Conservation (phyloP, 2,888 invertebrate species). For the Oxytorus armatus region DNA sequence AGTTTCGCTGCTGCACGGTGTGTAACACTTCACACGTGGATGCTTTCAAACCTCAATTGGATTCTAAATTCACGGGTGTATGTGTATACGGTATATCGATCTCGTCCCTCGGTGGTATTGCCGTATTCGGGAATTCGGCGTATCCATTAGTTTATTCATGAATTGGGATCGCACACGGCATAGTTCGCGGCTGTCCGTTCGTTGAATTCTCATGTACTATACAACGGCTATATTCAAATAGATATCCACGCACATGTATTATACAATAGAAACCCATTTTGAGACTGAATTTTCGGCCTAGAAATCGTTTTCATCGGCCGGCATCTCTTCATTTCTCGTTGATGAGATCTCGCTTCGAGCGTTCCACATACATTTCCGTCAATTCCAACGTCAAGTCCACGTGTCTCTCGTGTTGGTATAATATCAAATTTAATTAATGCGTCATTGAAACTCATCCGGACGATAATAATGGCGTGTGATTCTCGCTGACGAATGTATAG, state of each 20-base stretch:
- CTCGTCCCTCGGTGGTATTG: slow-evolving; percentile 60
- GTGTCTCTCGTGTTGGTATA: neutral
- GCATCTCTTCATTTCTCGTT: neutral
- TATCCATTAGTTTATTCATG: slow-evolving; percentile 74
- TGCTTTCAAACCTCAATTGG: slow-evolving; percentile 65
- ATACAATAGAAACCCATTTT: slow-evolving; percentile 9
- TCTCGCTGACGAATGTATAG: slow-evolving; percentile 15
- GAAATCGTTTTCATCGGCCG: neutral
- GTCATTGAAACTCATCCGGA: slow-evolving; percentile 10
- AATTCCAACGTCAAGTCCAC: neutral
- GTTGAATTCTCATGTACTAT: slow-evolving; percentile 54
- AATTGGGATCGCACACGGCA: slow-evolving; percentile 71
- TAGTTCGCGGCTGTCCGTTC: slow-evolving; percentile 61
- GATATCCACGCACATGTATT: neutral
- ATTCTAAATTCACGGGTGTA: slow-evolving; percentile 66
- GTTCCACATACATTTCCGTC: neutral
- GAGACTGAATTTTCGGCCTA: slow-evolving; percentile 7
- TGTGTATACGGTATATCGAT: slow-evolving; percentile 67
- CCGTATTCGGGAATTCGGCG: slow-evolving; percentile 65
- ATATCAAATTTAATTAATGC: slow-evolving; percentile 45
- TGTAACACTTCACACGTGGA: slow-evolving; percentile 60
- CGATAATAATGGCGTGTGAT: slow-evolving; percentile 1
- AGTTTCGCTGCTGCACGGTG: slow-evolving; percentile 33
- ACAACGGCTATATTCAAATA: slow-evolving; percentile 1
- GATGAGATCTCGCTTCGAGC: too few species aligned